Evolutionary conservation across 1,140 invertebrate species (phyloP).

Genomic region (Tribolium madens): DNA sequence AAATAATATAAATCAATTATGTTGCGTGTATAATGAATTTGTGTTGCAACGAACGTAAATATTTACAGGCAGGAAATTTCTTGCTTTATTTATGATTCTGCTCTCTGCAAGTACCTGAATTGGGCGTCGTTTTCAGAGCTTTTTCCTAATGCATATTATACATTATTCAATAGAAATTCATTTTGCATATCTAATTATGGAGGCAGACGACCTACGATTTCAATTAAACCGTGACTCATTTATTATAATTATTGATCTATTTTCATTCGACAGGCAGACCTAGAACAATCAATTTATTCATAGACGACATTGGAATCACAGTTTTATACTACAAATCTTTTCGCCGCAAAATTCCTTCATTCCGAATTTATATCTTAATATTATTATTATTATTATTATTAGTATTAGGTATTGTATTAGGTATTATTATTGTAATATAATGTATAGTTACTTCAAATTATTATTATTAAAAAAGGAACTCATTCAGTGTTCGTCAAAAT

Average conservation of each 20-base stretch:
- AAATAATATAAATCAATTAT: slow-evolving; percentile 40
- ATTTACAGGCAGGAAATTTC: slow-evolving; percentile 38
- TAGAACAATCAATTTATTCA: not conserved
- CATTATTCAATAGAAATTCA: slow-evolving; percentile 37
- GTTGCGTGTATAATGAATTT: slow-evolving; percentile 40
- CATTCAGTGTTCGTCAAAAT: too few relatives aligned
- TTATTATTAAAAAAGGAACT: too few relatives aligned
- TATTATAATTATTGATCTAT: slow-evolving; percentile 37
- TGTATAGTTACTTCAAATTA: too few relatives aligned
- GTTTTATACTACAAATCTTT: too few relatives aligned
- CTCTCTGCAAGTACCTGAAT: slow-evolving; percentile 21
- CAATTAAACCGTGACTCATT: slow-evolving; percentile 31
- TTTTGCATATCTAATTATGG: slow-evolving; percentile 39
- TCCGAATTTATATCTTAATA: too few relatives aligned
- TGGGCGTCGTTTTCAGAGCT: slow-evolving; percentile 33
- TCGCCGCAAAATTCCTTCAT: too few relatives aligned
- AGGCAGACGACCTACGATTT: slow-evolving; percentile 31
- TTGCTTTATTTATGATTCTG: slow-evolving; percentile 29
- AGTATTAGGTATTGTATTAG: too few relatives aligned
- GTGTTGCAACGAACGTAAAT: slow-evolving; percentile 35
- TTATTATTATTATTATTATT: too few relatives aligned
- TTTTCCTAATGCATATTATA: slow-evolving; percentile 25
- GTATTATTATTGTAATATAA: too few relatives aligned
- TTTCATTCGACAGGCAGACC: not conserved
- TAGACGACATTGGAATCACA: not conserved